Conservation (phyloP, 2,888 invertebrate species). For the Clusia tigrina region DNA sequence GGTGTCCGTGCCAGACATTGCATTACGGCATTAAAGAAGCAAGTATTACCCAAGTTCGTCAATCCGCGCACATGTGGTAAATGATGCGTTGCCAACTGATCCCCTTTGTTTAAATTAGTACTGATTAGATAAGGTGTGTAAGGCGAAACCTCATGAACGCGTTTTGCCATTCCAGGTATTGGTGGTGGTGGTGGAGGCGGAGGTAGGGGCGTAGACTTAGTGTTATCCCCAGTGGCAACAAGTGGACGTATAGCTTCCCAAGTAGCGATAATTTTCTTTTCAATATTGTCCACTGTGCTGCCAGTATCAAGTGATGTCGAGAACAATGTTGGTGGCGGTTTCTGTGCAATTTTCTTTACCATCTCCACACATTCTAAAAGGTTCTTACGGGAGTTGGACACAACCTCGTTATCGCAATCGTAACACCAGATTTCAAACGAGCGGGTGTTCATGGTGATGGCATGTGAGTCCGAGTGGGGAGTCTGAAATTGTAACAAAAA, state of each 20-base stretch:
- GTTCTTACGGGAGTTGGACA: slow-evolving; percentile 70
- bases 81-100: slow-evolving; percentile 34
- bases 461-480: slow-evolving; percentile 80
- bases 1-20: slow-evolving; percentile 91
- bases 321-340: slow-evolving; percentile 40
- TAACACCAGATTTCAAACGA: slow-evolving; percentile 82
- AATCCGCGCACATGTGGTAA: slow-evolving; percentile 78
- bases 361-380: slow-evolving; percentile 79
- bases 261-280: slow-evolving; percentile 49
- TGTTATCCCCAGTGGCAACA: slow-evolving; percentile 36
- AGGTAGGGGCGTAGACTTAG: slow-evolving; percentile 36
- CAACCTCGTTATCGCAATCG: slow-evolving; percentile 76
- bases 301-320: slow-evolving; percentile 12
- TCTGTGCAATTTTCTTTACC: slow-evolving; percentile 69
- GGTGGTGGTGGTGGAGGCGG: slow-evolving; percentile 43
- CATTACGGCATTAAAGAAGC: slow-evolving; percentile 96
- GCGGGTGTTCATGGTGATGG: slow-evolving; percentile 75
- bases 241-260: slow-evolving; percentile 47
- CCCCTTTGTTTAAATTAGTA: background rate
- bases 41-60: slow-evolving; percentile 93
- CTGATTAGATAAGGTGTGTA: background rate
- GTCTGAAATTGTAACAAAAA: slow-evolving; percentile 57
- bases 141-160: slow-evolving; percentile 40
- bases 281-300: slow-evolving; percentile 44
- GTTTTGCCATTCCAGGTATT: slow-evolving; percentile 59